Base-by-base conservation (phyloP, 1,140 invertebrate species). In the Lucilia cuprina region DNA sequence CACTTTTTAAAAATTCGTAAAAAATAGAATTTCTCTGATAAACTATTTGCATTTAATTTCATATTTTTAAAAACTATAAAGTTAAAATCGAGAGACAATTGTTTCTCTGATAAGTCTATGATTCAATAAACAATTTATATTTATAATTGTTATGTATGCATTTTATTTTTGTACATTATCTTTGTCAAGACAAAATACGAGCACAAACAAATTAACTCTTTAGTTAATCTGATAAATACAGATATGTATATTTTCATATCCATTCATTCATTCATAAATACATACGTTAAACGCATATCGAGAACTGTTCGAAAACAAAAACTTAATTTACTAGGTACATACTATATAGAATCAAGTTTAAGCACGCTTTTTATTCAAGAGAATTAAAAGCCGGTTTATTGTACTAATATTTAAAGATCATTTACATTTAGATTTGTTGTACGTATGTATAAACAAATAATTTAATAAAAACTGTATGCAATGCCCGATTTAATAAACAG, bases 281-380 rank as follows among this genome's bases (percentile, higher is more conserved):
- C 7, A 55, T 55, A 7, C 12, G 12, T 55, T 55, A 5, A 55
- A 55, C 50, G 50, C 50, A 55, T 55, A 10, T 55, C 41, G 41
- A 55, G 50, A 55, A 55, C 50, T 2, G 17, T 55, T 13, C 0
- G 17, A 17, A 55, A 30, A 30, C 25, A 30, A 30, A 12, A 55
- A 17, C 12, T 55, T 55, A 55, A 55, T n/a, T n/a, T n/a, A n/a
- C 84, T 90, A 30, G 25, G 25, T 30, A 25, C 19, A 41, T 41
- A 41, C 0, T 41, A 75, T 13, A 30, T 5, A 75, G 19, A 55
- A 55, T 55, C 50, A 55, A 55, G 50, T 55, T 55, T n/a, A 17
- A 55, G 17, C 12, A 55, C 17, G 50, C 50, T 55, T 17, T 55
- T 17, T 12, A 55, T 55, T 55, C 50, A 14, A 55, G 50, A 55